Percentiles rank a stretch among this genome's conserved stretches.
Conservation (phyloP, 2,797 vertebrate genomes). For the Acanthornis magna region DNA sequence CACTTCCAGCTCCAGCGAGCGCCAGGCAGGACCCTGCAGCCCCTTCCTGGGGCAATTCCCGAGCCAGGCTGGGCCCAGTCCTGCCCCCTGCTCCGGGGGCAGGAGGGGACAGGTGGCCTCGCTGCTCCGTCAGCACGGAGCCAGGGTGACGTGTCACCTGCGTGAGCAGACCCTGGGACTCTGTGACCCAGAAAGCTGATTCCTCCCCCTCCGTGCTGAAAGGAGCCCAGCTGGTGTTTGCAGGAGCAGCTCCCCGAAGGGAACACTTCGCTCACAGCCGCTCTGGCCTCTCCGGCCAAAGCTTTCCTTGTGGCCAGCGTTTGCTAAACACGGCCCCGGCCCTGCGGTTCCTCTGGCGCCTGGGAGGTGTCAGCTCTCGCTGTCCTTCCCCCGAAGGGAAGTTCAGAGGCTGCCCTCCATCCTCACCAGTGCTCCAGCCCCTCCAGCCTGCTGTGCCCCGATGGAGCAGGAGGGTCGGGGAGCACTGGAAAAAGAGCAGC, state of each 20-base stretch:
- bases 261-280: not conserved
- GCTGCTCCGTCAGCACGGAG: fast-evolving
- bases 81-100: not conserved
- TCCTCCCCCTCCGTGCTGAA: not conserved
- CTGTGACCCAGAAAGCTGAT: not conserved
- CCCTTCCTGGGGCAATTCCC: not conserved
- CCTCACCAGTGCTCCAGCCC: not conserved
- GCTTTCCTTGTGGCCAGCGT: not conserved
- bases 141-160: not conserved
- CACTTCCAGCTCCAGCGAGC: not conserved
- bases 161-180: not conserved
- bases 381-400: not conserved
- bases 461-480: not conserved
- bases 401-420: not conserved
- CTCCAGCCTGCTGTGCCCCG: not conserved
- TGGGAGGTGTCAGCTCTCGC: not conserved
- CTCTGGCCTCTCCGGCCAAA: not conserved
- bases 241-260: not conserved
- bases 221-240: not conserved
- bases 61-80: not conserved
- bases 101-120: not conserved
- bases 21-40: not conserved
- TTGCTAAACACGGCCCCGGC: not conserved
- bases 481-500: not conserved
- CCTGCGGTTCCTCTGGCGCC: not conserved